Evolutionary conservation across 2,797 vertebrate species (phyloP).

Genomic region (Dipus sagitta): DNA sequence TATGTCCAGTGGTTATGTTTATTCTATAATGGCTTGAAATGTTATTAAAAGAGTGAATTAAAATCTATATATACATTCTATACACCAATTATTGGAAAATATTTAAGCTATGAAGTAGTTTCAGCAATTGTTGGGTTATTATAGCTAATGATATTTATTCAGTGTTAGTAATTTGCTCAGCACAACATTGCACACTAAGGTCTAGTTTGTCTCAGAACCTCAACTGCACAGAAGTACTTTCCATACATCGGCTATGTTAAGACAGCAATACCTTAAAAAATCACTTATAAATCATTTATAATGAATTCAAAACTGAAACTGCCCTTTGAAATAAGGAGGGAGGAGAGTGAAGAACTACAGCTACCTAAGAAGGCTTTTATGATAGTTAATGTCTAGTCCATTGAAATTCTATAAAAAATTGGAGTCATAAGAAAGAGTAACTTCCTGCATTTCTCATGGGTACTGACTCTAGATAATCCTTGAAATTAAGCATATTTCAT

Average conservation of each 20-base stretch:
- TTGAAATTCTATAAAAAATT: neutral
- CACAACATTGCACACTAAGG: neutral
- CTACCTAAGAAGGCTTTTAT: neutral
- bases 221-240: neutral
- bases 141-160: constrained; percentile 62
- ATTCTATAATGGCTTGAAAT: constrained; percentile 73
- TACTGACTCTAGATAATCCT: neutral
- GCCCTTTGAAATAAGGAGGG: neutral
- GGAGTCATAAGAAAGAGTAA: neutral
- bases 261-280: neutral
- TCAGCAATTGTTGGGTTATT: constrained; percentile 63
- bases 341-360: accelerated
- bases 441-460: neutral
- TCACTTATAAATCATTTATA: constrained; percentile 1
- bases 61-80: constrained; percentile 47
- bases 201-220: neutral
- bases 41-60: constrained; percentile 75
- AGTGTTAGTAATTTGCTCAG: neutral
- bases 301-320: neutral
- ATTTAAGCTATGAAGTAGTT: constrained; percentile 69
- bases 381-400: too few species aligned
- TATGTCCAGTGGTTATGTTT: constrained; percentile 68
- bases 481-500: accelerated
- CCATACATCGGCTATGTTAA: neutral
- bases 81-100: constrained; percentile 71